Evolutionary conservation across 2,113 vertebrate genomes (phyloP).

Genomic region (Periophthalmodon schlosseri): DNA sequence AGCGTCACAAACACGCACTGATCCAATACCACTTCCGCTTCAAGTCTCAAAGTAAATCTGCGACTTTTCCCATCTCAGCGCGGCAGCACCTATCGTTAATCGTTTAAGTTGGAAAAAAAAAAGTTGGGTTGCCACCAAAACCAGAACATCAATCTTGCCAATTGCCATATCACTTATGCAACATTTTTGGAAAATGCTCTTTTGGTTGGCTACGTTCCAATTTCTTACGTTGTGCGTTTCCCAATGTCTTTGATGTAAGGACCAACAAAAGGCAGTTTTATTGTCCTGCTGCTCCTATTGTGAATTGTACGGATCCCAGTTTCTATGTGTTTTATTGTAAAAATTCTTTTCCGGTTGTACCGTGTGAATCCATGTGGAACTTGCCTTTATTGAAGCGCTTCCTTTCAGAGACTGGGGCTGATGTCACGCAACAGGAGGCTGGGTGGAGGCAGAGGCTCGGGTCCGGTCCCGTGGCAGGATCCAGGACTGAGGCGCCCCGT

Average conservation of each 20-base stretch:
- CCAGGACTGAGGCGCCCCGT: conserved; percentile 35
- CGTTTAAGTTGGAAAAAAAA: not conserved
- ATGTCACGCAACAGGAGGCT: conserved; percentile 58
- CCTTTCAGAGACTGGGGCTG: conserved; percentile 54
- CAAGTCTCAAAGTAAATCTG: conserved; percentile 31
- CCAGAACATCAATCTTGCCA: too few relatives aligned
- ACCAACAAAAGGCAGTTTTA: not conserved
- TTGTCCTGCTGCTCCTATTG: not conserved
- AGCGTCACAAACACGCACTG: not conserved
- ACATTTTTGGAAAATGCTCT: too few relatives aligned
- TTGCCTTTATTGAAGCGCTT: conserved; percentile 35
- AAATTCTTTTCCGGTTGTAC: conserved; percentile 13
- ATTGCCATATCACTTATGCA: too few relatives aligned
- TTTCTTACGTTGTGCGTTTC: too few relatives aligned
- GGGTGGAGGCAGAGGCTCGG: conserved; percentile 37
- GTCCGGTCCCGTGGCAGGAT: conserved; percentile 11
- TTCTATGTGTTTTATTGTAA: conserved; percentile 29
- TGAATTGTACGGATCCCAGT: not conserved
- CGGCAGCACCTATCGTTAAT: too few relatives aligned
- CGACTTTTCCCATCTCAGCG: not conserved
- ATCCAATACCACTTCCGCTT: conserved; percentile 4
- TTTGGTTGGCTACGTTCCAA: too few relatives aligned
- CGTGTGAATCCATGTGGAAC: not conserved
- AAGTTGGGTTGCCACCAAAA: too few relatives aligned
- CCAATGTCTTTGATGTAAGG: not conserved